Evolutionary conservation across 2,797 vertebrate species (phyloP).

Genomic region (Coregonus sp.): DNA sequence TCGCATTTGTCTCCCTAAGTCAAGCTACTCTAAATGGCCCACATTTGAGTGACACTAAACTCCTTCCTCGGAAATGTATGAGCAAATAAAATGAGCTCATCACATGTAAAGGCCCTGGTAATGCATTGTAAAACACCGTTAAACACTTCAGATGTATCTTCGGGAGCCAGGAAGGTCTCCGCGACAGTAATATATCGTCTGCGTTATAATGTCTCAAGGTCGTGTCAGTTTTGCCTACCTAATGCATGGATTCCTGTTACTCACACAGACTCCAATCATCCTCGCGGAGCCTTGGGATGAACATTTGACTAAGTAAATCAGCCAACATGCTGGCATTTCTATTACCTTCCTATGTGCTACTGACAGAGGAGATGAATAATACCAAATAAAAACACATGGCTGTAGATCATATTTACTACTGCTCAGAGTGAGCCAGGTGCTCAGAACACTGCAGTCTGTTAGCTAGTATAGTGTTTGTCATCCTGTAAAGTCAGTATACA

Average conservation of each 20-base stretch:
- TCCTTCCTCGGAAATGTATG: constrained; percentile 69
- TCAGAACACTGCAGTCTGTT: constrained; percentile 73
- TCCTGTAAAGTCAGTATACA: too few relatives aligned
- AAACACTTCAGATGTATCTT: constrained; percentile 87
- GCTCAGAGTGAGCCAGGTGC: constrained; percentile 66
- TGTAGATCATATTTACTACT: constrained; percentile 93
- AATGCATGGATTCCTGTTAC: constrained; percentile 93
- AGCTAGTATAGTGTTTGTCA: constrained; percentile 34
- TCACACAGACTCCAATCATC: constrained; percentile 78
- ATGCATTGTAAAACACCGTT: constrained; percentile 83
- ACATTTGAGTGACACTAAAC: constrained; percentile 74
- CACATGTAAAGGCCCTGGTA: constrained; percentile 80
- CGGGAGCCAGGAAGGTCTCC: constrained; percentile 82
- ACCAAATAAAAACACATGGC: constrained; percentile 90
- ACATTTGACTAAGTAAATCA: constrained; percentile 99
- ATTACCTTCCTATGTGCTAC: constrained; percentile 93
- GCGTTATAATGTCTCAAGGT: constrained; percentile 90
- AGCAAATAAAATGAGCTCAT: constrained; percentile 76
- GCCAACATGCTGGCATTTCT: constrained; percentile 96
- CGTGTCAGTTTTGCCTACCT: constrained; percentile 91
- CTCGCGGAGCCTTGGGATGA: constrained; percentile 92
- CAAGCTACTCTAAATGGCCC: constrained; percentile 57
- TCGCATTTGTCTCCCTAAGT: constrained; percentile 70
- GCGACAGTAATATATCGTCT: constrained; percentile 87
- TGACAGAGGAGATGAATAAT: constrained; percentile 92